Percentiles rank a stretch among this genome's conserved stretches.
phyloP scores from a whole-genome alignment of 2,797 vertebrate genomes.

The Paramormyrops hopkinsi region DNA sequence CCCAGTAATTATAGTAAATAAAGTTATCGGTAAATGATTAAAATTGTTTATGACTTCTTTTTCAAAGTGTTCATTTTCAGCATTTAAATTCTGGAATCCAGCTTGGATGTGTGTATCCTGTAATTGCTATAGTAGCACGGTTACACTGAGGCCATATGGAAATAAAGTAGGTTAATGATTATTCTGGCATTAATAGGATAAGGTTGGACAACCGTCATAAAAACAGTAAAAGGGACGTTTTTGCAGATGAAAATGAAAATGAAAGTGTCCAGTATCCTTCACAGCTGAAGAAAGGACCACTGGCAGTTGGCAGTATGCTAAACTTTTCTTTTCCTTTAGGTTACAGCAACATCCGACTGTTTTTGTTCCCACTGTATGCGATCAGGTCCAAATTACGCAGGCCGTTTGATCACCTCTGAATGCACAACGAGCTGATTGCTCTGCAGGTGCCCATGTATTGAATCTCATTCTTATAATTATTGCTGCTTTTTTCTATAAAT shows the following conservation, averaged over 20 bases:
- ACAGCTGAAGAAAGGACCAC: background rate
- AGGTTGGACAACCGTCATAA: background rate
- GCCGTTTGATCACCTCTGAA: background rate
- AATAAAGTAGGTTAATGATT: conserved; percentile 8
- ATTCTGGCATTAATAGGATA: background rate
- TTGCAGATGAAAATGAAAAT: background rate
- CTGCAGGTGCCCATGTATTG: background rate
- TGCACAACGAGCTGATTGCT: background rate
- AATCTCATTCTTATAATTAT: background rate
- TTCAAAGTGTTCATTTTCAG: background rate
- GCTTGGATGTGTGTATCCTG: background rate
- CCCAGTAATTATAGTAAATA: background rate
- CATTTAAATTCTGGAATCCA: background rate
- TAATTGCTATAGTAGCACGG: background rate
- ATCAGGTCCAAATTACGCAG: background rate
- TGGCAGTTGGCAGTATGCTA: background rate
- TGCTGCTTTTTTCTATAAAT: background rate
- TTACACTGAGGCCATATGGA: background rate
- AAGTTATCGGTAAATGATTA: background rate
- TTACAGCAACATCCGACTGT: background rate
- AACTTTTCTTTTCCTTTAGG: background rate
- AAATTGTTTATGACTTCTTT: background rate
- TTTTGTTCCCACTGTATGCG: background rate
- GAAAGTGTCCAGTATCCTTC: background rate
- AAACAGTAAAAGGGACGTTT: background rate